Evolutionary conservation across 1,140 invertebrate species (phyloP).

Genomic region (Magallana angulata): DNA sequence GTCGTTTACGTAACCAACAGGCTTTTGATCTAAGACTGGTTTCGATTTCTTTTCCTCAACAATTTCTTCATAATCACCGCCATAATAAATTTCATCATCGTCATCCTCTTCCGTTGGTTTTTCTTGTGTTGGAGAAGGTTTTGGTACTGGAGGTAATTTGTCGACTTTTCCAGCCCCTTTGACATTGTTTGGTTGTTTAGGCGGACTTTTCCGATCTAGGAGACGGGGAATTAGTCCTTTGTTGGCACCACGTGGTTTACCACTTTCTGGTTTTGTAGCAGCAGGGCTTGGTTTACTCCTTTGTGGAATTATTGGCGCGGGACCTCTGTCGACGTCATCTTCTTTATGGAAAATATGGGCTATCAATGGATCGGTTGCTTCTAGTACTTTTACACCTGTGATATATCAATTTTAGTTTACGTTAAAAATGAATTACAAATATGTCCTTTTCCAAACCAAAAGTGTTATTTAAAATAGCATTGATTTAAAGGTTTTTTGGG

Average conservation of each 20-base stretch:
- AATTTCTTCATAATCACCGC: constrained; percentile 7
- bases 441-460: too few relatives aligned
- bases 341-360: neutral
- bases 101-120: neutral
- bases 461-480: too few relatives aligned
- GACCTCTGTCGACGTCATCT: neutral
- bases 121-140: neutral
- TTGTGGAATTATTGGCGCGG: neutral
- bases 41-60: neutral
- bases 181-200: neutral
- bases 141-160: neutral
- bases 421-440: too few relatives aligned
- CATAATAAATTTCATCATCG: constrained; percentile 8
- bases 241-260: neutral
- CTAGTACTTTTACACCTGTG: constrained; percentile 3
- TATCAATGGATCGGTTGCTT: neutral
- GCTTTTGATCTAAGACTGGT: neutral
- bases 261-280: neutral
- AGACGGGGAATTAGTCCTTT: neutral
- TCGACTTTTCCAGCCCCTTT: neutral
- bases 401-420: neutral
- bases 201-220: neutral
- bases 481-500: too few relatives aligned
- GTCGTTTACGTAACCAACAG: neutral
- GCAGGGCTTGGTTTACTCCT: neutral